Base-by-base conservation (phyloP, 2,113 vertebrate genomes). In the Dendrocopos noguchii region DNA sequence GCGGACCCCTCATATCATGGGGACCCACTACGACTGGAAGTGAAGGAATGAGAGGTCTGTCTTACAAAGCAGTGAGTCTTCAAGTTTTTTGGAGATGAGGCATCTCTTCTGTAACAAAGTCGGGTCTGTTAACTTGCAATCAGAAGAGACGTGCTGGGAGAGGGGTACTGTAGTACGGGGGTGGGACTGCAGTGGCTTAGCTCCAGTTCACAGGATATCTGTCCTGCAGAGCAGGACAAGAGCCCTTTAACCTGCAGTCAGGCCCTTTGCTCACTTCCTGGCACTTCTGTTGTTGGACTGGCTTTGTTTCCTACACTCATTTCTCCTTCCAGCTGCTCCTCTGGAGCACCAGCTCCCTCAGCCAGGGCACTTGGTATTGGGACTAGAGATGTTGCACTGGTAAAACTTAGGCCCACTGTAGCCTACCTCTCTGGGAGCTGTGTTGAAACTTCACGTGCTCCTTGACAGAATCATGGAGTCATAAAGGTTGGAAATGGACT, bases 331-430 rank as follows among this genome's bases (percentile, higher is more conserved):
- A 90, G 73, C 60, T 1, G 2, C 50, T 44, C 6, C 46, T 74
- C 29, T 63, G 44, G 44, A 63, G 56, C 2, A 0, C 46, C 8
- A 3, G 36, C 20, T 80, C 21, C 61, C 47, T 74, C 33, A 56
- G 44, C 53, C 7, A 3, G 46, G 5, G 36, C 1, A 0, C 17
- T 53, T 68, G 70, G 8, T 31, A 3, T 53, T 1, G 0, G 0
- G 3, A 4, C 72, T 0, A 0, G 29, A 19, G 71, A 42, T 53
- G 34, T 8, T 81, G 15, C 70, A 29, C 75, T 82, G 33, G 14
- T 87, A 63, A 74, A 87, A 28, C 24, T 42, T 18, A 28, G 39
- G 31, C 34, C 47, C 4, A 0, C 33, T 47, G 78, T 22, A 28
- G 7, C 53, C 33, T 31, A 59, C 29, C 7, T 59, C 16, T 82